These are phyloP conservation scores for Neodiprion pinetum DNA, from an alignment of 1,140 invertebrate genomes.

Conservation along the genomic window DNA sequence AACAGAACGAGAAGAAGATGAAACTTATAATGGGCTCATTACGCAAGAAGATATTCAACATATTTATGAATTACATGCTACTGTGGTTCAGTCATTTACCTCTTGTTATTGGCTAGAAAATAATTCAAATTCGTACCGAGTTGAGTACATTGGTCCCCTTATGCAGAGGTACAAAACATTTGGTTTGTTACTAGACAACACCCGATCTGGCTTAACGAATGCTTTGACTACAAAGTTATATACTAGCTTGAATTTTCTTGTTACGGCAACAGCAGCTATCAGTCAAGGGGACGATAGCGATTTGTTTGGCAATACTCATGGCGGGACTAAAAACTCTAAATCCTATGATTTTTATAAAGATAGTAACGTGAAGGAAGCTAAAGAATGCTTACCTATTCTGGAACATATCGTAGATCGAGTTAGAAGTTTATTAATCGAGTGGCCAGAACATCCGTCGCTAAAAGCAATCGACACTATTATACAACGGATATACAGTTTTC, in stretches of 20 bases:
- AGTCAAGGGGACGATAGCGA: conserved; percentile 18
- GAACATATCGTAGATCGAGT: conserved; percentile 69
- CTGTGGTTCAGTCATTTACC: conserved; percentile 65
- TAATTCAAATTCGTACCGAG: conserved; percentile 41
- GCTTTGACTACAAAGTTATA: conserved; percentile 62
- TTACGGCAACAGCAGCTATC: conserved; percentile 32
- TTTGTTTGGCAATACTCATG: background rate
- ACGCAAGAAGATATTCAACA: conserved; percentile 66
- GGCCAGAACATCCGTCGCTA: conserved; percentile 90
- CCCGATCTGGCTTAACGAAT: conserved; percentile 60
- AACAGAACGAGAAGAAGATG: conserved; percentile 24
- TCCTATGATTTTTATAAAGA: conserved; percentile 87
- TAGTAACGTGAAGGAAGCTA: conserved; percentile 79
- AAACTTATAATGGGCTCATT: conserved; percentile 49
- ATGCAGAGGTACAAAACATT: conserved; percentile 68
- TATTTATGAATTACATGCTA: conserved; percentile 67
- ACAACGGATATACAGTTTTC: conserved; percentile 78
- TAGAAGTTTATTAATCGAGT: conserved; percentile 76
- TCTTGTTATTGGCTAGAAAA: conserved; percentile 65
- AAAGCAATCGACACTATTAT: conserved; percentile 77
- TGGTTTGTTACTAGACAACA: conserved; percentile 59
- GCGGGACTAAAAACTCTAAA: conserved; percentile 44
- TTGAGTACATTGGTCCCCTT: conserved; percentile 63
- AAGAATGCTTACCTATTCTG: conserved; percentile 75
- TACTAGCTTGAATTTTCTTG: conserved; percentile 63